Conservation (phyloP, 2,888 invertebrate genomes). For the Lithophane semibrunnea region DNA sequence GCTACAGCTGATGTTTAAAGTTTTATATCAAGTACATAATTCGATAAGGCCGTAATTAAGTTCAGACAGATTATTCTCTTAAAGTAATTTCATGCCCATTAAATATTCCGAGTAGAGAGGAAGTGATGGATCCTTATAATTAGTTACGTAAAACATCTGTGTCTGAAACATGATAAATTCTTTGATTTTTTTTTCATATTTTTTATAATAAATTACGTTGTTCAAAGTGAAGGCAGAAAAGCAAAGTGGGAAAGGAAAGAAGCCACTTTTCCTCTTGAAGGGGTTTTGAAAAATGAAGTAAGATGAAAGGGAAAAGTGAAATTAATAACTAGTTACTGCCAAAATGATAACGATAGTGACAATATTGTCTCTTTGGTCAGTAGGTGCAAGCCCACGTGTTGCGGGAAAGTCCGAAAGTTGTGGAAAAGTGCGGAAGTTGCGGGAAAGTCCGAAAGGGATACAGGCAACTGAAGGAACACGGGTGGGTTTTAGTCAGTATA, state of each 20-base stretch:
- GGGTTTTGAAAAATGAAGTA: neutral
- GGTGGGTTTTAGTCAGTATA: too few species aligned
- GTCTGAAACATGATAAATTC: slow-evolving; percentile 31
- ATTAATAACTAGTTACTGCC: too few species aligned
- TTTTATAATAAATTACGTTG: neutral
- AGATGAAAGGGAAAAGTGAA: neutral
- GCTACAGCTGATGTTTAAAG: slow-evolving; percentile 5
- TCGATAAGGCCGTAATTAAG: slow-evolving; percentile 24
- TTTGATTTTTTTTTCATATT: slow-evolving; percentile 23
- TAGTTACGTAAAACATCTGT: slow-evolving; percentile 44
- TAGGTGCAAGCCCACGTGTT: too few species aligned
- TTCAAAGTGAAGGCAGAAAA: neutral
- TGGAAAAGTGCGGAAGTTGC: too few species aligned
- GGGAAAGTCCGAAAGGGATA: too few species aligned
- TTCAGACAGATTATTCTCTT: slow-evolving; percentile 39
- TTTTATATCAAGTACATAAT: slow-evolving; percentile 14
- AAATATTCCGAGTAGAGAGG: slow-evolving; percentile 39
- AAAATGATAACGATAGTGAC: too few species aligned
- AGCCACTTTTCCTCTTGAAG: neutral
- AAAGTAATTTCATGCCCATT: slow-evolving; percentile 42
- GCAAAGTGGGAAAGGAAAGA: neutral
- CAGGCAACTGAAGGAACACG: too few species aligned
- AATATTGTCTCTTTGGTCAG: too few species aligned
- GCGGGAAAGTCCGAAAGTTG: too few species aligned
- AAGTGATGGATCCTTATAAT: slow-evolving; percentile 36